Evolutionary conservation across 2,888 invertebrate species (phyloP), one percentile per base, ranked within the genome.

Genomic region (Himalopsyche anomala): DNA sequence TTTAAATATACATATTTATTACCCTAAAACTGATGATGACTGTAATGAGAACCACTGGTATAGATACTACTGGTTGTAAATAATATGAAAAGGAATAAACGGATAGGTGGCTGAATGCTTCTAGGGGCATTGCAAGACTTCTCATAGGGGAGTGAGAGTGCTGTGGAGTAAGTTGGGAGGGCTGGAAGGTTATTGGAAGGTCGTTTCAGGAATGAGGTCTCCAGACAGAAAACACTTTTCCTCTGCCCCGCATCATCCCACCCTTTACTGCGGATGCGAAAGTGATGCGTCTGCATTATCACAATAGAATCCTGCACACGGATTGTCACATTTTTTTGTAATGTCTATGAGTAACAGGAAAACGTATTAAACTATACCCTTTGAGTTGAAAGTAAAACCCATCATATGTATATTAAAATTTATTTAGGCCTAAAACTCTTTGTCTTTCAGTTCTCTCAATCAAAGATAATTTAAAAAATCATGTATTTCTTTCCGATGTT

Each of bases 131-230:
- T 62, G 62, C 62, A 62, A 62, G 62, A 62, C 8, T 62, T 62
- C 28, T 28, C n/a, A 8, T 54, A 19, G 36, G 81, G 36, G 56
- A 84, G 81, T 55, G 82, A 55, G 74, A 56, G 62, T 55, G 79
- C 40, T 56, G 19, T 17, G 79, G 56, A 83, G 55, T 42, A 28
- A 74, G 62, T 80, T 82, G 85, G 81, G 84, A 80, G 80, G 86
- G 79, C 69, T 54, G 85, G 86, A 87, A 86, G 87, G 87, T 88
- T 88, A 84, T 85, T 62, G 88, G 85, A 87, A 87, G 87, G 89
- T 88, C 87, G 56, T 55, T 91, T 91, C 91, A 91, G 91, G 91
- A 91, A 91, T 91, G 91, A 91, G 91, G 90, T 90, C 91, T 62
- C 90, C 91, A 91, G 91, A 91, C 91, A 55, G 80, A 12, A 79